phyloP scores from a whole-genome alignment of 2,797 vertebrate genomes.

The Acanthiza pusilla region DNA sequence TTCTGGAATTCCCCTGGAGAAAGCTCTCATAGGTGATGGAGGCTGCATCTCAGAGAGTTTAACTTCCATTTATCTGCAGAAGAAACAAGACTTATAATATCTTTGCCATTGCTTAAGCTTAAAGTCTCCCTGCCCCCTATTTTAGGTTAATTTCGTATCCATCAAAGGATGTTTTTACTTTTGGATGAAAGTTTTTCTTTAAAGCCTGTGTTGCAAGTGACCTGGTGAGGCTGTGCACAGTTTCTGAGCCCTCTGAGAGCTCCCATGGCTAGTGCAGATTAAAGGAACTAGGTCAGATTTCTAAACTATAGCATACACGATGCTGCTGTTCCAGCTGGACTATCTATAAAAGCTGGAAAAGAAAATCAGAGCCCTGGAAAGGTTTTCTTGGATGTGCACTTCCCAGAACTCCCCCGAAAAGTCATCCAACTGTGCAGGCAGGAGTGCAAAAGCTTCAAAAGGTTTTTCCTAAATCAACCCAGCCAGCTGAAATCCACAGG shows the following conservation, averaged over 20 bases:
- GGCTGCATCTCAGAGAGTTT: neutral
- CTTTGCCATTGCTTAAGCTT: neutral
- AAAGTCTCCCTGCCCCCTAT: neutral
- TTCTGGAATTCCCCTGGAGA: slow-evolving; percentile 15
- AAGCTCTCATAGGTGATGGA: neutral
- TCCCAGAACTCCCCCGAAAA: slow-evolving; percentile 49
- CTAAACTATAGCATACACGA: slow-evolving; percentile 11
- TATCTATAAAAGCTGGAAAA: slow-evolving; percentile 54
- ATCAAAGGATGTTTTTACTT: slow-evolving; percentile 10
- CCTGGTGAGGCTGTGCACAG: neutral
- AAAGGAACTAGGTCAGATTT: slow-evolving; percentile 62
- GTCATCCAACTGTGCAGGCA: slow-evolving; percentile 52
- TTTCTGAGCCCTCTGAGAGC: slow-evolving; percentile 47
- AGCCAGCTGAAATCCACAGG: slow-evolving; percentile 5
- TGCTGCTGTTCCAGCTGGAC: slow-evolving; percentile 57
- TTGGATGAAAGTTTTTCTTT: slow-evolving; percentile 13
- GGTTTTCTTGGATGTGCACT: slow-evolving; percentile 45
- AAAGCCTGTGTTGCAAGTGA: slow-evolving; percentile 26
- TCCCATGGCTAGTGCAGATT: neutral
- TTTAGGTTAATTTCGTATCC: slow-evolving; percentile 17
- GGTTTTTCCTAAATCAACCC: slow-evolving; percentile 33
- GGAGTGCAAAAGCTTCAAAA: slow-evolving; percentile 52
- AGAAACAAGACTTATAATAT: neutral
- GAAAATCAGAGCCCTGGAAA: slow-evolving; percentile 57
- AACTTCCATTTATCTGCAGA: neutral